phyloP scores from a whole-genome alignment of 2,797 vertebrate species.

The Intellagama lesueurii region DNA sequence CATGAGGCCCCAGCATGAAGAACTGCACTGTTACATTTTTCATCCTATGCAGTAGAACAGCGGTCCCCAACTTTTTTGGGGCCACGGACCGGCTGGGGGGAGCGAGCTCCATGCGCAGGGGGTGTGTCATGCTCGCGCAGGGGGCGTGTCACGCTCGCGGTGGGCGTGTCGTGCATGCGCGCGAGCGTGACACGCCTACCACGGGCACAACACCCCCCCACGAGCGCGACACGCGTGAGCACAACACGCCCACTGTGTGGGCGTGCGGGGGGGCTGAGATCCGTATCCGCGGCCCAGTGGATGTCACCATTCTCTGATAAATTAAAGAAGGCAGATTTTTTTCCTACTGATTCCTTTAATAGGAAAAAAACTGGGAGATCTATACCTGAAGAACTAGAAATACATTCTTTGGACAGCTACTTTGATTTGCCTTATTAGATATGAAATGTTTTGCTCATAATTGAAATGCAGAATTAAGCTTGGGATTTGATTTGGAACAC shows the following conservation, averaged over 20 bases:
- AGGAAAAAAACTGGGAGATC: neutral
- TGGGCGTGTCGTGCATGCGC: too few relatives aligned
- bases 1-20: neutral
- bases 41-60: neutral
- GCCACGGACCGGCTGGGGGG: too few relatives aligned
- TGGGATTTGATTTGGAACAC: neutral
- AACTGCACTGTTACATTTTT: neutral
- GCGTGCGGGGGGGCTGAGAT: too few relatives aligned
- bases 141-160: too few relatives aligned
- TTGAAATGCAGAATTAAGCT: conserved; percentile 11
- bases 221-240: too few relatives aligned
- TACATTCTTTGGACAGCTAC: conserved; percentile 1
- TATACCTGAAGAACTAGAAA: conserved; percentile 1
- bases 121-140: too few relatives aligned
- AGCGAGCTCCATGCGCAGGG: too few relatives aligned
- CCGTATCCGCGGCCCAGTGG: neutral
- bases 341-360: neutral
- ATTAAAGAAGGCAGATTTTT: conserved; percentile 17
- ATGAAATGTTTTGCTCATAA: conserved; percentile 18
- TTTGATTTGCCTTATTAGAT: conserved; percentile 13
- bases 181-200: too few relatives aligned
- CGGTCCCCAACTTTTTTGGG: neutral
- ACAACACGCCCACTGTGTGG: too few relatives aligned
- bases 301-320: conserved; percentile 25
- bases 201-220: too few relatives aligned